phyloP scores from a whole-genome alignment of 2,888 invertebrate genomes.

The Cerceris ruficornis region DNA sequence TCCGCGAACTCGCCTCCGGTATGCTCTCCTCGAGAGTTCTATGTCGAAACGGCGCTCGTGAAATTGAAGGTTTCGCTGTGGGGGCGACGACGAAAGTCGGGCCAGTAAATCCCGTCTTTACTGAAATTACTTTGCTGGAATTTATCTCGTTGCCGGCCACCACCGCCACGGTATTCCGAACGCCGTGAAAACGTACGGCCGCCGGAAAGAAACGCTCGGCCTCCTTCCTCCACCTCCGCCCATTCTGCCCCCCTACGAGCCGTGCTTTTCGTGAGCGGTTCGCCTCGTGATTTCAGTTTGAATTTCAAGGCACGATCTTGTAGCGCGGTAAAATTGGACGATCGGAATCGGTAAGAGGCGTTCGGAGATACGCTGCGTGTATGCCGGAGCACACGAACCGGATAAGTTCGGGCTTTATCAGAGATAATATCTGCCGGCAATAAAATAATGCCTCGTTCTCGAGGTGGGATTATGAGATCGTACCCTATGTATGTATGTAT shows the following conservation, averaged over 20 bases:
- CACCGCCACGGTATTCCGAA: neutral
- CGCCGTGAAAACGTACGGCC: conserved; percentile 24
- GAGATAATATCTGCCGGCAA: conserved; percentile 26
- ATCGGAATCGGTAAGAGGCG: neutral
- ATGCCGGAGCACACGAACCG: conserved; percentile 4
- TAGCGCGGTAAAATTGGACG: conserved; percentile 23
- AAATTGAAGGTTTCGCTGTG: conserved; percentile 59
- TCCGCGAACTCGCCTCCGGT: conserved; percentile 57
- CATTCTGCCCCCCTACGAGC: neutral
- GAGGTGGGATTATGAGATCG: conserved; percentile 24
- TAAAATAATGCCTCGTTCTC: conserved; percentile 43
- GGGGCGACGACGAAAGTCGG: conserved; percentile 61
- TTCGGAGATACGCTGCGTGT: neutral
- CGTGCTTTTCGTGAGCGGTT: neutral
- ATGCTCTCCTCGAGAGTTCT: conserved; percentile 26
- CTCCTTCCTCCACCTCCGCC: neutral
- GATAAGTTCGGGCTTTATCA: conserved; percentile 40
- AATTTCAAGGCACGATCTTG: conserved; percentile 5
- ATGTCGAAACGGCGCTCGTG: conserved; percentile 50
- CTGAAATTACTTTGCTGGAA: conserved; percentile 57
- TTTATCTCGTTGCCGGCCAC: conserved; percentile 41
- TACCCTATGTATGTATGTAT: neutral
- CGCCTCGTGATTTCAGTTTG: neutral
- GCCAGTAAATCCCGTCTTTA: conserved; percentile 56
- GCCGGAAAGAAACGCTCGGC: conserved; percentile 15